phyloP scores from a whole-genome alignment of 2,797 vertebrate genomes.

The Mormyrus hasselquistii region DNA sequence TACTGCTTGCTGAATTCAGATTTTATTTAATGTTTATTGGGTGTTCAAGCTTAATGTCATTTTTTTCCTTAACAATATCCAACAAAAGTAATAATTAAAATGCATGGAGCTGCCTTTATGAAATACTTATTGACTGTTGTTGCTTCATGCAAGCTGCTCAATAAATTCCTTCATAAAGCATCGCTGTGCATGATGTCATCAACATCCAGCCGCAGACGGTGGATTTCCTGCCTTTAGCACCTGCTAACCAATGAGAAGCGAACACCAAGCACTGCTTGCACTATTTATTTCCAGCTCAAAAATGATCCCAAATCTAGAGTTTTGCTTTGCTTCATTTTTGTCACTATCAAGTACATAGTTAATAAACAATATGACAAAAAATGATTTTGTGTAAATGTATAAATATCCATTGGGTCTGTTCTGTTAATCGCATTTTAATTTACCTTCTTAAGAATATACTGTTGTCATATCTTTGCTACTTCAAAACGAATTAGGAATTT shows the following conservation, averaged over 20 bases:
- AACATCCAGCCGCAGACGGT: background rate
- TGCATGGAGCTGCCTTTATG: background rate
- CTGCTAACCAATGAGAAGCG: background rate
- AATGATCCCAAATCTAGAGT: background rate
- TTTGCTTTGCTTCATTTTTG: background rate
- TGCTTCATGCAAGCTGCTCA: background rate
- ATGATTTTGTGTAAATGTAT: background rate
- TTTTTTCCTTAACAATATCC: background rate
- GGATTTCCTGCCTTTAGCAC: background rate
- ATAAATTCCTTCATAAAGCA: background rate
- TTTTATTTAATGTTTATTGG: slow-evolving; percentile 40
- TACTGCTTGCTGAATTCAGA: slow-evolving; percentile 54
- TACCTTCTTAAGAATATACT: background rate
- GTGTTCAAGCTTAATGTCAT: background rate
- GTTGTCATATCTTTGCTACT: background rate
- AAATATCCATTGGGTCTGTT: background rate
- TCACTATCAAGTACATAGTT: background rate
- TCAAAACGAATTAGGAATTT: background rate
- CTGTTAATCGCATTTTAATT: background rate
- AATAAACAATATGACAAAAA: background rate
- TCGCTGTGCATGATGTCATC: background rate
- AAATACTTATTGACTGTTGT: background rate
- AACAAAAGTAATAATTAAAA: background rate
- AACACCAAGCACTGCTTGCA: background rate
- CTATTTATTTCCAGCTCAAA: background rate